phyloP scores from a whole-genome alignment of 2,113 vertebrate species.

The Etia nguti region DNA sequence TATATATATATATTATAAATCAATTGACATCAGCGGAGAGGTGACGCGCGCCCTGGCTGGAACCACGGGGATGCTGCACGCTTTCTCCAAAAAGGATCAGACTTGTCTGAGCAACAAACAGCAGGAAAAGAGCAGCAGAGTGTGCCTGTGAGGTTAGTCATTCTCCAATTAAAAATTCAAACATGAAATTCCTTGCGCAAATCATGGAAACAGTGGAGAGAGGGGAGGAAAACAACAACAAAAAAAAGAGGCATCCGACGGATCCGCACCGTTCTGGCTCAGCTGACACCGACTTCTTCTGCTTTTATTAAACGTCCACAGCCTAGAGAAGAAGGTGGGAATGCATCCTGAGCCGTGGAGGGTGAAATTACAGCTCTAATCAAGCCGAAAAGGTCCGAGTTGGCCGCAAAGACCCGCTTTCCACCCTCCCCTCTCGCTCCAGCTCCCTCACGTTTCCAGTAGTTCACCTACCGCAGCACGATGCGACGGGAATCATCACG shows the following conservation, averaged over 20 bases:
- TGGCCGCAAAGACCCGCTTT: neutral
- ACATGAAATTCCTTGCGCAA: neutral
- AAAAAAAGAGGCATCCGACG: neutral
- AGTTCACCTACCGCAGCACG: conserved; percentile 31
- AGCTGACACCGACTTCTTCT: neutral
- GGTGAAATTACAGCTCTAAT: neutral
- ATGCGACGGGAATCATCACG: neutral
- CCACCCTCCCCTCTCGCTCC: neutral
- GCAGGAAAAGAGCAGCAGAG: neutral
- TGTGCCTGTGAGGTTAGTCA: neutral
- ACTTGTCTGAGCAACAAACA: neutral
- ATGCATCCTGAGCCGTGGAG: neutral
- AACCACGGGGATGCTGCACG: neutral
- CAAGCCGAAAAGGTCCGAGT: neutral
- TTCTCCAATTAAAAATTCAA: neutral
- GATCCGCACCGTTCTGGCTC: neutral
- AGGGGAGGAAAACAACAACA: neutral
- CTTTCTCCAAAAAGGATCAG: neutral
- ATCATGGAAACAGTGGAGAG: neutral
- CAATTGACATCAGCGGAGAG: neutral
- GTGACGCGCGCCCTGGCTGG: conserved; percentile 22
- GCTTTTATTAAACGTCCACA: neutral
- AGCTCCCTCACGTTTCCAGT: neutral
- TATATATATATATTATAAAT: too few species aligned
- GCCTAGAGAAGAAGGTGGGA: neutral